Evolutionary conservation across 1,140 invertebrate genomes (phyloP).

Genomic region (Aphis craccivora): DNA sequence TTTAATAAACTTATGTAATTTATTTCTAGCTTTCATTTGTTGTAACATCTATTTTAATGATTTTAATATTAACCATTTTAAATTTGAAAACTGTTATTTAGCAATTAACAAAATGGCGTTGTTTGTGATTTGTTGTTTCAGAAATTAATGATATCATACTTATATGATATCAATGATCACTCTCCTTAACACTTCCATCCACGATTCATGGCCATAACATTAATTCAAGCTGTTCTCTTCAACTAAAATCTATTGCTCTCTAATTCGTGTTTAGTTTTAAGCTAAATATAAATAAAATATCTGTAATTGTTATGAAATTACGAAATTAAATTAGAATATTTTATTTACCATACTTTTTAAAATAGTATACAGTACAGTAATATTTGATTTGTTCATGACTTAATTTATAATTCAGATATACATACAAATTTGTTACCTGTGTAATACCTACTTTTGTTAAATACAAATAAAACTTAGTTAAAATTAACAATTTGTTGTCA

Average conservation of each 20-base stretch:
- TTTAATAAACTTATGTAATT: background rate
- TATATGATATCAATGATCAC: background rate
- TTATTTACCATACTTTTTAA: background rate
- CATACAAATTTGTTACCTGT: background rate
- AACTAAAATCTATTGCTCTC: background rate
- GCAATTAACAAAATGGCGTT: constrained; percentile 45
- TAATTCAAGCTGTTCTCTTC: constrained; percentile 37
- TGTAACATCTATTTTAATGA: constrained; percentile 8
- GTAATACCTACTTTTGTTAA: background rate
- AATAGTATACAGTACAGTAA: background rate
- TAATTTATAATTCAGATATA: constrained; percentile 22
- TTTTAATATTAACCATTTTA: background rate
- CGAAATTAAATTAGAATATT: background rate
- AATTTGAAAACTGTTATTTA: background rate
- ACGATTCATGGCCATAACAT: constrained; percentile 26
- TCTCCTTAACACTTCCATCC: constrained; percentile 49
- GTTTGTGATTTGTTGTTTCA: constrained; percentile 55
- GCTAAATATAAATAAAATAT: background rate
- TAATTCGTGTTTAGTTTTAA: constrained; percentile 14
- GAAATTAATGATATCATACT: constrained; percentile 34
- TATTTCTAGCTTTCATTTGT: background rate
- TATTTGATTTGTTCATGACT: background rate
- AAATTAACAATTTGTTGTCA: constrained; percentile 15
- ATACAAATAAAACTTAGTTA: constrained; percentile 1
- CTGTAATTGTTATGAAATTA: background rate